Base-by-base conservation (phyloP, 2,797 vertebrate genomes). In the Phrynocephalus guinanensis region DNA sequence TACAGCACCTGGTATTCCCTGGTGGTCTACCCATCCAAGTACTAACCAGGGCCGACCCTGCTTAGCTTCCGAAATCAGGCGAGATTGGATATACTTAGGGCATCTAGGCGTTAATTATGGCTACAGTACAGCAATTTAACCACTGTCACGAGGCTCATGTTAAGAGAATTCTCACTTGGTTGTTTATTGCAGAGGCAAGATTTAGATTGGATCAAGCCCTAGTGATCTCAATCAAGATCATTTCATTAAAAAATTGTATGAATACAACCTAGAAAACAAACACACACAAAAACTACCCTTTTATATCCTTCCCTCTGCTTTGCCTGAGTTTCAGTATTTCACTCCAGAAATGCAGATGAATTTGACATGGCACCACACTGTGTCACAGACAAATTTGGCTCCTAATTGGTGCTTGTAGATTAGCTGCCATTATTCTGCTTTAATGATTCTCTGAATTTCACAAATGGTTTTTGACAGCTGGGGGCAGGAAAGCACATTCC, bases 401-500 rank as follows among this genome's bases (percentile, higher is more conserved):
- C 63, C 44, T 82, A 50, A 33, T 67, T 60, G 77, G 24, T 26
- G 38, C 28, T 30, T 38, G 50, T 13, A 15, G 75, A 26, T 66
- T 87, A 50, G 28, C 1, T 30, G 44, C 7, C 68, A 50, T 63
- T 79, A 81, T 68, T 86, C 30, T 2, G 85, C 71, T 90, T 22
- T 18, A 89, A 68, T 5, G 48, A 75, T 1, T 13, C 1, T 1
- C 0, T 44, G 73, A 88, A 68, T 83, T 52, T 81, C 48, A 60
- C 85, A 93, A 92, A 89, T 72, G 10, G 9, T 86, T 86, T 92
- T 88, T 86, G 88, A 81, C 18, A 91, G 28, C 26, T 81, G 4
- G 63, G 10, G 83, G 60, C 3, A 56, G 66, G 52, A 80, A 86
- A 87, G 5, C 67, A 79, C 73, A 60, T 0, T 48, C 30, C 50